These are phyloP conservation scores for Gambusia yucatana DNA, from an alignment of 2,797 vertebrate genomes.

Conservation along the genomic window DNA sequence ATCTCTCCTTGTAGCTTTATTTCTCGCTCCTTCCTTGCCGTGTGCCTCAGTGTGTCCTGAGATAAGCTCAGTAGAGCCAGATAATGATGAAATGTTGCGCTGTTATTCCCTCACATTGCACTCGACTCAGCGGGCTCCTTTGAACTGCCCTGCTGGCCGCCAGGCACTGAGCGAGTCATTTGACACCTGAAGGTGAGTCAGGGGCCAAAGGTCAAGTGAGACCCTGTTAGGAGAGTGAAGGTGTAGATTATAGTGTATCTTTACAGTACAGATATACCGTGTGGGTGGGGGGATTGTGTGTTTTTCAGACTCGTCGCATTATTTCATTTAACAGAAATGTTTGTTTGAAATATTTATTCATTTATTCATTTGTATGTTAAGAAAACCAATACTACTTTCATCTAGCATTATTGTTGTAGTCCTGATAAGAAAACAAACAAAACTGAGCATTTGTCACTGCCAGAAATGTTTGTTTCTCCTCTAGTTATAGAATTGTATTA, in stretches of 20 bases:
- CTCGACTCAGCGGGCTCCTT: slow-evolving; percentile 76
- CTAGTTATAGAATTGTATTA: not conserved
- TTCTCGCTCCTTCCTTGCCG: slow-evolving; percentile 46
- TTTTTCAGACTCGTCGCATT: slow-evolving; percentile 23
- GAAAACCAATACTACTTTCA: not conserved
- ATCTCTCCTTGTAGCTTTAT: slow-evolving; percentile 1
- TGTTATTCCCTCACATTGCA: slow-evolving; percentile 84
- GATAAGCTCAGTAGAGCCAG: slow-evolving; percentile 59
- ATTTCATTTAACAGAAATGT: slow-evolving; percentile 24
- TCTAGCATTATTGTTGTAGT: not conserved
- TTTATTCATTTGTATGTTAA: slow-evolving; percentile 19
- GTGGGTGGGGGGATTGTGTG: slow-evolving; percentile 9
- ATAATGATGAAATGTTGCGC: slow-evolving; percentile 75
- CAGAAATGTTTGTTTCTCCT: not conserved
- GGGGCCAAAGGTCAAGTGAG: slow-evolving; percentile 63
- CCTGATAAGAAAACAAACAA: not conserved
- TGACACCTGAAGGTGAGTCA: slow-evolving; percentile 85
- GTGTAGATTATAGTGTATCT: slow-evolving; percentile 35
- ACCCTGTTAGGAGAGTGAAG: slow-evolving; percentile 56
- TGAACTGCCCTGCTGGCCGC: slow-evolving; percentile 81
- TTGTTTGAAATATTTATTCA: slow-evolving; percentile 17
- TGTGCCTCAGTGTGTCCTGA: slow-evolving; percentile 67
- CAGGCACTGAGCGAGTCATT: slow-evolving; percentile 81
- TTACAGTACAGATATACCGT: slow-evolving; percentile 6
- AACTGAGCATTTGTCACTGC: not conserved